phyloP scores from a whole-genome alignment of 2,888 invertebrate species.

The Dryocosmus kuriphilus region DNA sequence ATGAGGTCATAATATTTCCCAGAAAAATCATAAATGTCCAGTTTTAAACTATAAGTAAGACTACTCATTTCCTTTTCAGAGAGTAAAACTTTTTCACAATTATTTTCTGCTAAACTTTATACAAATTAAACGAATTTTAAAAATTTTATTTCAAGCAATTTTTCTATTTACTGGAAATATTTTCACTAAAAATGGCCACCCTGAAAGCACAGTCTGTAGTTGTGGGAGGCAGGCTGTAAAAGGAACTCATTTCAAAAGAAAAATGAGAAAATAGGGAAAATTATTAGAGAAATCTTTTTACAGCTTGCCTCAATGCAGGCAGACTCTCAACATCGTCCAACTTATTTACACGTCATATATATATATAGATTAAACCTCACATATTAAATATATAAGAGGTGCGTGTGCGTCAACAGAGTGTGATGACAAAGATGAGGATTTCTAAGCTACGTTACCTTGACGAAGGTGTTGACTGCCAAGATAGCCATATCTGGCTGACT shows the following conservation, averaged over 20 bases:
- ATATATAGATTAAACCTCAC: conserved; percentile 57
- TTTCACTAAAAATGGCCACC: not conserved
- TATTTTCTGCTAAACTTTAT: too few species aligned
- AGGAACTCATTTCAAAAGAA: conserved; percentile 48
- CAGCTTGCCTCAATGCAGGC: conserved; percentile 70
- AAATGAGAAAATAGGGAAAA: conserved; percentile 37
- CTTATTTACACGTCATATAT: conserved; percentile 47
- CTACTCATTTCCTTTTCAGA: too few species aligned
- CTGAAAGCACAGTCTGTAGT: conserved; percentile 69
- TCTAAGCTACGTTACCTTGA: conserved; percentile 86
- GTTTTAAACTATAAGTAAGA: too few species aligned
- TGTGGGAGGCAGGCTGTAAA: conserved; percentile 68
- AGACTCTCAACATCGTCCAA: conserved; percentile 68
- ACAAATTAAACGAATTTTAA: too few species aligned
- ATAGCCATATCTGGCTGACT: conserved; percentile 99
- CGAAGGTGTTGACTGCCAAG: conserved; percentile 99
- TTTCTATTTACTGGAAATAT: too few species aligned
- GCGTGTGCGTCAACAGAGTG: conserved; percentile 67
- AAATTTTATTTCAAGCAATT: too few species aligned
- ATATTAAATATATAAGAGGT: conserved; percentile 58
- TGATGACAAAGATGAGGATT: conserved; percentile 47
- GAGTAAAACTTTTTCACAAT: too few species aligned
- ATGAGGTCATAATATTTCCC: too few species aligned
- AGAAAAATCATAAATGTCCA: too few species aligned
- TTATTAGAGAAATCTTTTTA: conserved; percentile 48